These are phyloP conservation scores for Plebejus argus DNA, from an alignment of 2,888 invertebrate species.

Conservation along the genomic window DNA sequence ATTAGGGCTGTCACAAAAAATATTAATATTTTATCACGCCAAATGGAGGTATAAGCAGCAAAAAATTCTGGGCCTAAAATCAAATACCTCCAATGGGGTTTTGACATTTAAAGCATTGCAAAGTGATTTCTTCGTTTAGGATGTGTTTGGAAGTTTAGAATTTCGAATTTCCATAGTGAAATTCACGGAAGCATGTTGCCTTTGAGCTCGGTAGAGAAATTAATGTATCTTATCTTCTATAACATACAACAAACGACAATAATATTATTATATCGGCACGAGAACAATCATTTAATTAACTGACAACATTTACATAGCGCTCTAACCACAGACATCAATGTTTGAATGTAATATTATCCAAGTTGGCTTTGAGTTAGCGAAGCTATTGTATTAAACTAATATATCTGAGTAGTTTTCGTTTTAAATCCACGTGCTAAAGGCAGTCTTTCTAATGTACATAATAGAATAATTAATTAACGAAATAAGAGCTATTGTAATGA, in stretches of 20 bases:
- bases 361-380: constrained; percentile 12
- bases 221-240: neutral
- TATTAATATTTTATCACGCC: neutral
- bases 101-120: no score
- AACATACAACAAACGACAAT: neutral
- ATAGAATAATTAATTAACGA: constrained; percentile 5
- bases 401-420: constrained; percentile 20
- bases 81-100: neutral
- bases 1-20: neutral
- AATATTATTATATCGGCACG: neutral
- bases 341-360: constrained; percentile 27
- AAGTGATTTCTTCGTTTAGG: neutral
- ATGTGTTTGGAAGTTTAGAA: neutral
- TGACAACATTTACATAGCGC: constrained; percentile 19
- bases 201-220: neutral
- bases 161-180: neutral
- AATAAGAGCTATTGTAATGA: neutral
- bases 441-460: neutral
- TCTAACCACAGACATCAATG: constrained; percentile 21
- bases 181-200: neutral
- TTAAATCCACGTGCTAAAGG: neutral
- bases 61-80: neutral
- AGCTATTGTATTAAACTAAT: constrained; percentile 21
- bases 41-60: no score
- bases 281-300: constrained; percentile 26